Evolutionary conservation across 2,888 invertebrate genomes (phyloP).

Genomic region (Margaritifera margaritifera): DNA sequence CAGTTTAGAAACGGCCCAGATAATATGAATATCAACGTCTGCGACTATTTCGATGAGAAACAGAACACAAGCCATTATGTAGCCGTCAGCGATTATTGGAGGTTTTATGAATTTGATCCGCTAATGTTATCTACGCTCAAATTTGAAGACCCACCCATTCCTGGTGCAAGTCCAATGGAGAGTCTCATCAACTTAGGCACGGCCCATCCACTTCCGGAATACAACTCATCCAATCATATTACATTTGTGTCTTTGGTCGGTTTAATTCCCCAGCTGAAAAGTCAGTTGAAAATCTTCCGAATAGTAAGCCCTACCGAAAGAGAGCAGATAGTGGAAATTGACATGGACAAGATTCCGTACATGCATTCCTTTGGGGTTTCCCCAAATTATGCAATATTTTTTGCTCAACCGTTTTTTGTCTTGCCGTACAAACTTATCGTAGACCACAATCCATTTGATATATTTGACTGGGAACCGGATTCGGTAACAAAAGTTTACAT

Average conservation of each 20-base stretch:
- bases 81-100: conserved; percentile 48
- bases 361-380: conserved; percentile 65
- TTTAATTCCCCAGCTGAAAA: conserved; percentile 40
- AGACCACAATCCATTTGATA: conserved; percentile 46
- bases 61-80: conserved; percentile 23
- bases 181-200: conserved; percentile 24
- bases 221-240: conserved; percentile 47
- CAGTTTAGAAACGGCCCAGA: conserved; percentile 22
- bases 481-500: conserved; percentile 44
- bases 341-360: conserved; percentile 53
- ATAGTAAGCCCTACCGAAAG: conserved; percentile 44
- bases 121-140: conserved; percentile 38
- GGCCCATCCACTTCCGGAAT: conserved; percentile 64
- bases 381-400: conserved; percentile 51
- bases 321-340: conserved; percentile 50
- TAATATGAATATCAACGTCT: conserved; percentile 55
- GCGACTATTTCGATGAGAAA: conserved; percentile 15
- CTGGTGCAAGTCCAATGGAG: conserved; percentile 8
- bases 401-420: conserved; percentile 56
- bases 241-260: conserved; percentile 53
- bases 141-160: conserved; percentile 26
- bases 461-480: conserved; percentile 54
- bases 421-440: conserved; percentile 46
- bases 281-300: conserved; percentile 50
- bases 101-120: conserved; percentile 41